Conservation (phyloP, 2,888 invertebrate species). For the Rhimphoctona megacephalus region DNA sequence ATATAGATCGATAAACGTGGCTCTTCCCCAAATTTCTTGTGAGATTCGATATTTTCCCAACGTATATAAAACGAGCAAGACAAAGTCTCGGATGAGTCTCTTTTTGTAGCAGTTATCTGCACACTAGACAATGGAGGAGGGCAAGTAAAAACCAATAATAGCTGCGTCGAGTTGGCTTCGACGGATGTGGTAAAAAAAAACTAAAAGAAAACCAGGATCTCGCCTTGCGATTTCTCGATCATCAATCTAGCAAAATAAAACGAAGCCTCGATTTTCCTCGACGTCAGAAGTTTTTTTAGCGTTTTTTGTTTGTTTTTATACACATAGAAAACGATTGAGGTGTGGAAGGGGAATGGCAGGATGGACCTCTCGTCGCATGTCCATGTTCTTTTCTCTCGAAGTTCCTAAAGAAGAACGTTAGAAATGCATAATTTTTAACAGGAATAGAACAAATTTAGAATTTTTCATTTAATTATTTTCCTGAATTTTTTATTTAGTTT, state of each 20-base stretch:
- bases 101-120: conserved; percentile 25
- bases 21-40: neutral
- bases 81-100: neutral
- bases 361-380: conserved; percentile 42
- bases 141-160: conserved; percentile 24
- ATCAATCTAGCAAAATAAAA: conserved; percentile 61
- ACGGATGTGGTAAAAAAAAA: conserved; percentile 42
- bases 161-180: conserved; percentile 51
- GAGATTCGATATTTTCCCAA: conserved; percentile 1
- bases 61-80: neutral
- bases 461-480: neutral
- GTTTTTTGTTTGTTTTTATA: conserved; percentile 1
- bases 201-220: conserved; percentile 34
- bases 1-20: neutral
- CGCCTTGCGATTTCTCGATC: conserved; percentile 52
- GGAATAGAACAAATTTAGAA: neutral
- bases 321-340: neutral
- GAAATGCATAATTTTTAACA: neutral
- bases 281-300: conserved; percentile 45
- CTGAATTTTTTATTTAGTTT: neutral
- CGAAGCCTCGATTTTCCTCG: conserved; percentile 42
- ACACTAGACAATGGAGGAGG: conserved; percentile 21
- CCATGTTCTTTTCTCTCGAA: conserved; percentile 12
- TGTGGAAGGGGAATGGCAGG: conserved; percentile 28
- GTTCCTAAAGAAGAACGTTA: conserved; percentile 23